These are phyloP conservation scores for Coregonus suidteri DNA, from an alignment of 2,797 vertebrate species.

Conservation along the genomic window DNA sequence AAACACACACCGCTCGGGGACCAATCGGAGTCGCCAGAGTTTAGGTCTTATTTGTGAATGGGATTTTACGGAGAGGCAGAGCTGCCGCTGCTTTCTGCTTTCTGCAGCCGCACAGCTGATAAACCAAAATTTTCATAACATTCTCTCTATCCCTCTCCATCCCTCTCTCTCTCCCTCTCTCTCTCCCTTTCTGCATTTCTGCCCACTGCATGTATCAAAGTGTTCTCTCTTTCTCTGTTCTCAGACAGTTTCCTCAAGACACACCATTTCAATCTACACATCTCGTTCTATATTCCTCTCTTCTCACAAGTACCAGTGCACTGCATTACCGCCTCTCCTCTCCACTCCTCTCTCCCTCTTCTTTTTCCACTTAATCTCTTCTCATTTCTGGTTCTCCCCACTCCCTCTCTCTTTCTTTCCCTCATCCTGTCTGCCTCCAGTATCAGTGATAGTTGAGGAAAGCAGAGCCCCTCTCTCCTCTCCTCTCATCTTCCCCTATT, in stretches of 20 bases:
- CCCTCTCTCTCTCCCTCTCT: neutral
- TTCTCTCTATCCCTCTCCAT: neutral
- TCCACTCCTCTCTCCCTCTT: conserved; percentile 13
- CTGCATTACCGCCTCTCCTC: neutral
- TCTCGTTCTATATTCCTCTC: neutral
- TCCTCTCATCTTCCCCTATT: neutral
- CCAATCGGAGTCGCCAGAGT: neutral
- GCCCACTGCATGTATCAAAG: conserved; percentile 3
- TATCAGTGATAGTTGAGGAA: neutral
- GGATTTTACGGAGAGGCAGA: neutral
- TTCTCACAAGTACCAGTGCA: neutral
- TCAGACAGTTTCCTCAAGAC: conserved; percentile 3
- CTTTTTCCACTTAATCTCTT: conserved; percentile 31
- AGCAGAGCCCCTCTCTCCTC: neutral
- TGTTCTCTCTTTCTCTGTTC: conserved; percentile 6
- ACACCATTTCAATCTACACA: conserved; percentile 20
- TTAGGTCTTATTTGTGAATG: neutral
- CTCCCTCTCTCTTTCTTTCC: neutral
- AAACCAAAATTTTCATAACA: neutral
- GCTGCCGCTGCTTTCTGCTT: neutral
- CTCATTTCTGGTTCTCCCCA: neutral
- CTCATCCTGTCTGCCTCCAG: neutral
- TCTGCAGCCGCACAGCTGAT: neutral
- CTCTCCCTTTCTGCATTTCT: conserved; percentile 1
- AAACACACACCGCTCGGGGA: neutral